These are phyloP conservation scores for Epinephelus lanceolatus DNA, from an alignment of 2,113 vertebrate species.

Conservation along the genomic window DNA sequence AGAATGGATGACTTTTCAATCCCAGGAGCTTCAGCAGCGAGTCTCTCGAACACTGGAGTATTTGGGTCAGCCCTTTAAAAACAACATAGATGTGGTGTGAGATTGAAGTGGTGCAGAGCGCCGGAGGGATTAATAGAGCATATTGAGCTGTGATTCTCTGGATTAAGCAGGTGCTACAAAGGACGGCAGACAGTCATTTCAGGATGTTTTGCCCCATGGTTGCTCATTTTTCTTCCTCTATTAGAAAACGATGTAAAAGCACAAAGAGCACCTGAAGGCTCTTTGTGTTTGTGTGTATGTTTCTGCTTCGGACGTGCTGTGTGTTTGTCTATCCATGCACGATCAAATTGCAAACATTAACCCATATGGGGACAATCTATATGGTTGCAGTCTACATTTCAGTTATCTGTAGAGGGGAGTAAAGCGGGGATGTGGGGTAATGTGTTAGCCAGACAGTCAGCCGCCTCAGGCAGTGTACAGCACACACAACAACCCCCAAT, in stretches of 20 bases:
- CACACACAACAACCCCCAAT: slow-evolving; percentile 67
- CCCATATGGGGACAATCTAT: slow-evolving; percentile 67
- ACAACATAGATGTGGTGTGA: slow-evolving; percentile 66
- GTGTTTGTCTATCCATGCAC: slow-evolving; percentile 58
- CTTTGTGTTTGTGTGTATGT: slow-evolving; percentile 40
- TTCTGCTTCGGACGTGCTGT: slow-evolving; percentile 11
- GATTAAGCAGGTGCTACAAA: slow-evolving; percentile 76
- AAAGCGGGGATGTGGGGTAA: slow-evolving; percentile 72
- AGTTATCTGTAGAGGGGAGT: slow-evolving; percentile 52
- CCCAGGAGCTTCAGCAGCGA: slow-evolving; percentile 72
- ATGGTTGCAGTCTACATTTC: slow-evolving; percentile 57
- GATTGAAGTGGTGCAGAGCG: slow-evolving; percentile 67
- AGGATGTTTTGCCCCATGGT: slow-evolving; percentile 9
- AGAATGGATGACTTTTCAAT: slow-evolving; percentile 73
- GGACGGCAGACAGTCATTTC: slow-evolving; percentile 53
- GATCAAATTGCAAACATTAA: slow-evolving; percentile 69
- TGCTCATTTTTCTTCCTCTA: slow-evolving; percentile 53
- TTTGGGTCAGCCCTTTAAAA: slow-evolving; percentile 81
- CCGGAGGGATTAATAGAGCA: slow-evolving; percentile 78
- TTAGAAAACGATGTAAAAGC: slow-evolving; percentile 17
- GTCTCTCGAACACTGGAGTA: slow-evolving; percentile 73
- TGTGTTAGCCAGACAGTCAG: slow-evolving; percentile 81
- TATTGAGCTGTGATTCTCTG: slow-evolving; percentile 76
- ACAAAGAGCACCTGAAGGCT: neutral
- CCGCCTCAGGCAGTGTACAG: slow-evolving; percentile 76